Evolutionary conservation across 2,113 vertebrate genomes (phyloP).

Genomic region (Megalops atlanticus): DNA sequence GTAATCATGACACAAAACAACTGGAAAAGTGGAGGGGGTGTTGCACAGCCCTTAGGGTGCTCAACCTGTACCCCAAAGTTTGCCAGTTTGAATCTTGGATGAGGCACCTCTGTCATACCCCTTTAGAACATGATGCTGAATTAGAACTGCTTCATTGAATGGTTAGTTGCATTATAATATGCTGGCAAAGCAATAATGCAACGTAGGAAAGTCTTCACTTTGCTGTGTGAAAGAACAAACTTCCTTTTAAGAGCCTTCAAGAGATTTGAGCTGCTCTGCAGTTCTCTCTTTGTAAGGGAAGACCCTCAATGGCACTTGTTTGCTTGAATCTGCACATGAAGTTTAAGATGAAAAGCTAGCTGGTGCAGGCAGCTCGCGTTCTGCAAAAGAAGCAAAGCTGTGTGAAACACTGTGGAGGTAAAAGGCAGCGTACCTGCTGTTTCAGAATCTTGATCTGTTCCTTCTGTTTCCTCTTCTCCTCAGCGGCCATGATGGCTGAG

Average conservation of each 20-base stretch:
- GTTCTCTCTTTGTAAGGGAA: constrained; percentile 36
- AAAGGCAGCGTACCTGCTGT: constrained; percentile 81
- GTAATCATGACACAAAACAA: no score
- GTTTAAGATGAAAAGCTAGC: constrained; percentile 1
- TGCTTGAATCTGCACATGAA: not conserved
- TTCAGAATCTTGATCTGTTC: constrained; percentile 95
- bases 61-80: not conserved
- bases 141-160: not conserved
- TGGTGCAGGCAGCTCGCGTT: not conserved
- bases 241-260: constrained; percentile 19
- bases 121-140: no score
- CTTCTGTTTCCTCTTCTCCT: constrained; percentile 90
- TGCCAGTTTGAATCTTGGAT: no score
- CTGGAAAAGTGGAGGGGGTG: no score
- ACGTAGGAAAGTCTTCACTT: not conserved
- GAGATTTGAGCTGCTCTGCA: constrained; percentile 34
- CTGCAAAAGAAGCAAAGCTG: not conserved
- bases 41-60: not conserved
- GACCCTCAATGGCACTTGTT: constrained; percentile 6
- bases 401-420: not conserved
- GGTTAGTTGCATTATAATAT: not conserved
- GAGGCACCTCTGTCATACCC: not conserved
- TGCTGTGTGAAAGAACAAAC: not conserved
- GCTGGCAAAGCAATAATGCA: not conserved
- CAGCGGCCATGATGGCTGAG: constrained; percentile 90